Conservation (phyloP, 2,888 invertebrate species). For the Spilosoma lubricipeda region DNA sequence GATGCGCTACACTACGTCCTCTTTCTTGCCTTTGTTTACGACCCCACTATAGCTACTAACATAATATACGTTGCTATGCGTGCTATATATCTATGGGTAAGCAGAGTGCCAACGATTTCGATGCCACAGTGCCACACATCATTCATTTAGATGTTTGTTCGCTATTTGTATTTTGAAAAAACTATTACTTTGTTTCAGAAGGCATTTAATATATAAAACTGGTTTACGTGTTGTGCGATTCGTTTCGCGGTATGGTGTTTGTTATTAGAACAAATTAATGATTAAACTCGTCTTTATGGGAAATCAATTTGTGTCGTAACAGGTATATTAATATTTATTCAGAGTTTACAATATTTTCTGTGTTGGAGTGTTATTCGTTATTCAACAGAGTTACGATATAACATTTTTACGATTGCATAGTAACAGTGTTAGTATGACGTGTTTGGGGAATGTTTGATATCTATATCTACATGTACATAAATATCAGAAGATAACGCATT, state of each 20-base stretch:
- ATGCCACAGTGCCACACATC: conserved; percentile 19
- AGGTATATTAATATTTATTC: background rate
- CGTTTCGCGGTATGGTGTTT: conserved; percentile 4
- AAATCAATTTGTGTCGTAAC: background rate
- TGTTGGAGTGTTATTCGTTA: conserved; percentile 13
- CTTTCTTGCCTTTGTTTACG: conserved; percentile 62
- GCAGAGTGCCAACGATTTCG: conserved; percentile 38
- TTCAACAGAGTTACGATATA: conserved; percentile 10
- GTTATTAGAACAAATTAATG: background rate
- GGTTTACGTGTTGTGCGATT: conserved; percentile 16
- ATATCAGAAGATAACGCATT: background rate
- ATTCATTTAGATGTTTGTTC: conserved; percentile 41
- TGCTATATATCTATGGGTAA: conserved; percentile 31
- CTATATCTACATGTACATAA: background rate
- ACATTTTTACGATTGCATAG: conserved; percentile 16
- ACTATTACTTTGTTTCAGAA: conserved; percentile 31
- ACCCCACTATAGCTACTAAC: conserved; percentile 27
- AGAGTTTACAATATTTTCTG: background rate
- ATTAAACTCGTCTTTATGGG: conserved; percentile 2
- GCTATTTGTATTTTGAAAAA: conserved; percentile 29
- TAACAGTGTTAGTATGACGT: conserved; percentile 19
- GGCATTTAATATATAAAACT: conserved; percentile 23
- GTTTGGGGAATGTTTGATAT: conserved; percentile 13
- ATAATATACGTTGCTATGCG: conserved; percentile 47
- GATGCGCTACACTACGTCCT: conserved; percentile 53